Percentiles rank a stretch among this genome's conserved stretches.
phyloP scores from a whole-genome alignment of 1,140 invertebrate genomes.

The Drosophila lacteicornis region DNA sequence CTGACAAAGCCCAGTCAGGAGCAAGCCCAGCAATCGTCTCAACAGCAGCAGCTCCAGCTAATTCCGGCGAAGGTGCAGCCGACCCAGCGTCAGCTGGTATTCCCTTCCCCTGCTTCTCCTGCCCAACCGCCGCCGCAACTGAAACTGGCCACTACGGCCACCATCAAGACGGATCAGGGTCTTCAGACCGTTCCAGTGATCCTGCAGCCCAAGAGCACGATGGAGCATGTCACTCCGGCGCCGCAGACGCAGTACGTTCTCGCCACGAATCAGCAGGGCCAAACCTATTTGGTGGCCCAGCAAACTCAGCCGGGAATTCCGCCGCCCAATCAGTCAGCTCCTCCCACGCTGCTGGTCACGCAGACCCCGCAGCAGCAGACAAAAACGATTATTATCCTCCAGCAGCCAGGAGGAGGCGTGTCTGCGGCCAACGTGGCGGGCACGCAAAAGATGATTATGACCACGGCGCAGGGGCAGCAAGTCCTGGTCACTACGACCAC shows the following conservation, averaged over 20 bases:
- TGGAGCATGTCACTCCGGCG: constrained; percentile 50
- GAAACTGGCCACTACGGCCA: constrained; percentile 75
- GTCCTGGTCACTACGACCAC: constrained; percentile 87
- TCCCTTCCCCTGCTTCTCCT: constrained; percentile 40
- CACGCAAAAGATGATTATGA: constrained; percentile 87
- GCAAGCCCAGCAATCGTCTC: constrained; percentile 43
- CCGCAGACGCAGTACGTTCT: constrained; percentile 80
- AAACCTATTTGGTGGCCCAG: constrained; percentile 88
- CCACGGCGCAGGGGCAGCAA: constrained; percentile 89
- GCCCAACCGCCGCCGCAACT: constrained; percentile 62
- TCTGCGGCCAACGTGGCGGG: constrained; percentile 48
- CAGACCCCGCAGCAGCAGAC: constrained; percentile 85
- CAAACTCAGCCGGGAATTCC: constrained; percentile 71
- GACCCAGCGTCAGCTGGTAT: constrained; percentile 59
- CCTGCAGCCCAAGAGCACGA: constrained; percentile 84
- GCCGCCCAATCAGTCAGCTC: constrained; percentile 36
- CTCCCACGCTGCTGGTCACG: constrained; percentile 78
- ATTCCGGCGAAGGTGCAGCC: constrained; percentile 67
- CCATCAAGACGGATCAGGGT: constrained; percentile 85
- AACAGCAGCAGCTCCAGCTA: constrained; percentile 65
- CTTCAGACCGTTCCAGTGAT: constrained; percentile 85
- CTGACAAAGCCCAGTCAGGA: constrained; percentile 61
- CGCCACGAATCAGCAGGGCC: constrained; percentile 82
- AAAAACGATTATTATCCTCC: constrained; percentile 90
- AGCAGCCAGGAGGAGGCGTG: constrained; percentile 86